Conservation (phyloP, 2,888 invertebrate species). For the Ochropleura plecta region DNA sequence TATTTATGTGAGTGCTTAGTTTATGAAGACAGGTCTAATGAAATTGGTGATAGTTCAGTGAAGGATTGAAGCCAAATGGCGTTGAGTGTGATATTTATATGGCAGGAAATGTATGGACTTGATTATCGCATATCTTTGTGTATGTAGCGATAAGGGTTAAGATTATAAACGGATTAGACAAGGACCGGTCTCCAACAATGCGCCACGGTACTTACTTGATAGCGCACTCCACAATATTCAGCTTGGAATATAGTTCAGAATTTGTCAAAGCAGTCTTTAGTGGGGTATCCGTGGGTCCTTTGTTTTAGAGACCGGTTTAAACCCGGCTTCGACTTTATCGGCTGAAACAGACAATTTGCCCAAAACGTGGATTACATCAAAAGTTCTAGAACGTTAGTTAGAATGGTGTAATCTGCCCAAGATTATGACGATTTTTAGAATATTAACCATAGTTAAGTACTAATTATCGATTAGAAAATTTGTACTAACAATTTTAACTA, state of each 20-base stretch:
- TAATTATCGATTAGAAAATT: conserved; percentile 75
- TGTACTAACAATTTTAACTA: conserved; percentile 71
- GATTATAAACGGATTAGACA: conserved; percentile 53
- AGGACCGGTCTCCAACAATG: conserved; percentile 28
- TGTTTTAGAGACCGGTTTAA: conserved; percentile 20
- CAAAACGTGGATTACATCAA: conserved; percentile 36
- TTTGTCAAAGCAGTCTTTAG: neutral
- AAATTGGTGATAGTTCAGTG: conserved; percentile 50
- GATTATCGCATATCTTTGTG: conserved; percentile 54
- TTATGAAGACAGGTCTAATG: conserved; percentile 45
- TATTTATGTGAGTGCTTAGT: conserved; percentile 53
- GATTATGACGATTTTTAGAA: conserved; percentile 35
- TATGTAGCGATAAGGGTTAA: conserved; percentile 45
- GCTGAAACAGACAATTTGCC: conserved; percentile 37
- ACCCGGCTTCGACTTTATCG: conserved; percentile 56
- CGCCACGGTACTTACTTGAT: conserved; percentile 1
- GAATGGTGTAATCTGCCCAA: conserved; percentile 29
- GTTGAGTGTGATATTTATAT: conserved; percentile 48
- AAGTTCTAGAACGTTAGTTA: conserved; percentile 18
- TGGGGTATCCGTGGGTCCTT: conserved; percentile 4
- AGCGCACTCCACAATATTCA: neutral
- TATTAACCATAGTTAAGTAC: conserved; percentile 66
- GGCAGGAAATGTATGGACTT: conserved; percentile 46
- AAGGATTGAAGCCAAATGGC: conserved; percentile 57
- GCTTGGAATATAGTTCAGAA: conserved; percentile 8